Conservation (phyloP, 2,797 vertebrate species). For the Mormyrus proboscirostris region DNA sequence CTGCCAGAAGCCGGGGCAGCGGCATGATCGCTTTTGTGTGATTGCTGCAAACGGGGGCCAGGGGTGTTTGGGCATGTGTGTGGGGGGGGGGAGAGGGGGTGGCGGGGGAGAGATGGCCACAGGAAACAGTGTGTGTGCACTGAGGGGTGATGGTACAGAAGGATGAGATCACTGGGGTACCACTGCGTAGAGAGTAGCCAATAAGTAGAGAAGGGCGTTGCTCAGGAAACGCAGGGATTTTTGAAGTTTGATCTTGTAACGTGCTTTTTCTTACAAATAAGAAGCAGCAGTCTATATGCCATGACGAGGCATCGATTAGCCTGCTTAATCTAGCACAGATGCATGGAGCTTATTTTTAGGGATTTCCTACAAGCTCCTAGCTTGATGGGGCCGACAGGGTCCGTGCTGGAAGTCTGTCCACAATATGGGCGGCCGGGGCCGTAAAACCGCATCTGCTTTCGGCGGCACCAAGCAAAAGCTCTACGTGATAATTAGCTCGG, state of each 20-base stretch:
- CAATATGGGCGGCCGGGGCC: background rate
- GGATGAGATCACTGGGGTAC: background rate
- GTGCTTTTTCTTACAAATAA: background rate
- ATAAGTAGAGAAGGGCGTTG: background rate
- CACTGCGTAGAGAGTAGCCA: background rate
- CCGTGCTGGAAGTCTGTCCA: background rate
- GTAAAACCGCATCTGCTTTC: background rate
- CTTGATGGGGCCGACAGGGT: background rate
- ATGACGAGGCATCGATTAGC: background rate
- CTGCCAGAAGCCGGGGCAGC: background rate
- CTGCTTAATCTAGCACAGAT: background rate
- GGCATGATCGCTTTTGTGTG: background rate
- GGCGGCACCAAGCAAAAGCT: background rate
- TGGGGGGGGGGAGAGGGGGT: no score
- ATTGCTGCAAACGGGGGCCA: background rate
- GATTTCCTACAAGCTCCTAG: background rate
- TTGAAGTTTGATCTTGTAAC: background rate
- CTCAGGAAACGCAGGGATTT: background rate
- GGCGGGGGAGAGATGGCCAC: background rate
- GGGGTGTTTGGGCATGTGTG: background rate
- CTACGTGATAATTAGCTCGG: background rate
- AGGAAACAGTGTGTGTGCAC: background rate
- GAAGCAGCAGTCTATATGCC: background rate
- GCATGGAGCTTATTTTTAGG: background rate
- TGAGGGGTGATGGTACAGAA: background rate